These are phyloP conservation scores for Neoascia interrupta DNA, from an alignment of 2,888 invertebrate species.

Conservation along the genomic window DNA sequence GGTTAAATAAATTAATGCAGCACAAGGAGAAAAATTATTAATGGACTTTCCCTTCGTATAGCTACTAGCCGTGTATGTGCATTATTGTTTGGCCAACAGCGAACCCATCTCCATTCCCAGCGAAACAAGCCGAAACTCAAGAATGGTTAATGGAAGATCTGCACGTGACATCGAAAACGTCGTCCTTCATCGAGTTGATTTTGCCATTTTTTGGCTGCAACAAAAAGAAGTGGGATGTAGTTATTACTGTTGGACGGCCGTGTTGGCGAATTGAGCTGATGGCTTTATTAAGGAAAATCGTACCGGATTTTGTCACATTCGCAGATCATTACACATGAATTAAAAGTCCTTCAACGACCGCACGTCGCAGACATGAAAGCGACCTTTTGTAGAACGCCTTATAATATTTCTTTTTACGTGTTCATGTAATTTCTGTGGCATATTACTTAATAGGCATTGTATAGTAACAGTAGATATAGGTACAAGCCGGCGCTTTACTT, in stretches of 20 bases:
- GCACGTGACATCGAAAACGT: conserved; percentile 59
- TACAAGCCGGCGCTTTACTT: too few species aligned
- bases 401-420: too few species aligned
- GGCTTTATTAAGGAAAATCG: conserved; percentile 48
- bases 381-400: too few species aligned
- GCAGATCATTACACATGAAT: conserved; percentile 55
- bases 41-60: conserved; percentile 29
- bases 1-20: conserved; percentile 61
- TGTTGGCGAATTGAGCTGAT: conserved; percentile 27
- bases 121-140: conserved; percentile 28
- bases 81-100: conserved; percentile 24
- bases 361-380: too few species aligned
- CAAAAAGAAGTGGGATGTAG: conserved; percentile 43
- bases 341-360: too few species aligned
- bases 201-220: conserved; percentile 31
- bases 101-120: conserved; percentile 24
- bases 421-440: too few species aligned
- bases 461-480: too few species aligned
- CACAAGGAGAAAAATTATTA: conserved; percentile 50
- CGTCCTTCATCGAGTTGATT: neutral
- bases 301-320: conserved; percentile 51
- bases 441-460: too few species aligned
- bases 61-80: neutral
- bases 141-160: conserved; percentile 64
- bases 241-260: neutral